Conservation (phyloP, 2,888 invertebrate genomes). For the Bugulina stolonifera region DNA sequence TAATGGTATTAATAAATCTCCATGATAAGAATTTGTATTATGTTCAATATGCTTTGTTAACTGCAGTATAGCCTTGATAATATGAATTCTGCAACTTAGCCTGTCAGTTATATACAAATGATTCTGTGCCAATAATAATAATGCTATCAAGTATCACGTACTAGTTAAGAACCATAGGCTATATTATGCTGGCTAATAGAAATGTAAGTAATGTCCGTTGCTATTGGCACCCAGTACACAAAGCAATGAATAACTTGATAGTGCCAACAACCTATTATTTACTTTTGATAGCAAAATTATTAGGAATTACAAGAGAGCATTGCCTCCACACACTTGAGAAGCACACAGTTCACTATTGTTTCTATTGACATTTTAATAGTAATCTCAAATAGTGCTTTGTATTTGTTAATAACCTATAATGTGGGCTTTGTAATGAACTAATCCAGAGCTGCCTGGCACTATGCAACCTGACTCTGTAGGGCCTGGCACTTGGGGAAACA, state of each 20-base stretch:
- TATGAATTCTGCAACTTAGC: no score
- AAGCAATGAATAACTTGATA: not conserved
- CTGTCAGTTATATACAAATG: no score
- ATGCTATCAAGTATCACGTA: no score
- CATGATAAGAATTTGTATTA: not conserved
- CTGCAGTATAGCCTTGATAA: no score
- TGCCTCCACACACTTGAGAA: not conserved
- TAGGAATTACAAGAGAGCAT: not conserved
- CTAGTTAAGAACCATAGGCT: not conserved
- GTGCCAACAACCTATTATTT: not conserved
- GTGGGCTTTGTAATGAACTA: no score
- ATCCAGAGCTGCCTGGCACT: no score
- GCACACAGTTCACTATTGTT: not conserved
- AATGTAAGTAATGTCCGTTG: not conserved
- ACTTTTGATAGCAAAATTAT: not conserved
- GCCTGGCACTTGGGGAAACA: no score
- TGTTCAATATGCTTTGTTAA: not conserved
- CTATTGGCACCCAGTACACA: conserved; percentile 18
- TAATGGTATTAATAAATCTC: no score
- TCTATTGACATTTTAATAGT: not conserved
- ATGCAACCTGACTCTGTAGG: no score
- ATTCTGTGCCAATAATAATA: no score
- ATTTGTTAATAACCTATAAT: no score
- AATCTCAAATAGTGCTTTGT: not conserved
- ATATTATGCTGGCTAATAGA: not conserved